Evolutionary conservation across 2,888 invertebrate genomes (phyloP).

Genomic region (Ametastegia equiseti): DNA sequence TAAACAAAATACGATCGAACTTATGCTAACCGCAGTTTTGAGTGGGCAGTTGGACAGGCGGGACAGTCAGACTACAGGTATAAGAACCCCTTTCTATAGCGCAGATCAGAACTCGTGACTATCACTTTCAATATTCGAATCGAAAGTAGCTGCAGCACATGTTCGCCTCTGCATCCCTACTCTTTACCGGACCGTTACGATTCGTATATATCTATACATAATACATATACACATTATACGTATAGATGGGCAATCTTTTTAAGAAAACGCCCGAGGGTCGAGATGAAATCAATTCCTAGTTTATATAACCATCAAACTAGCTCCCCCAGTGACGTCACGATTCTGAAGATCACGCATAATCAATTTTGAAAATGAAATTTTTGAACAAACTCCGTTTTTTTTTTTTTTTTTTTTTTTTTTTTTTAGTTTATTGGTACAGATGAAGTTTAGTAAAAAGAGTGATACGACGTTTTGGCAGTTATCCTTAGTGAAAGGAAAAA

Average conservation of each 20-base stretch:
- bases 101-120: constrained; percentile 55
- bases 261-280: constrained; percentile 16
- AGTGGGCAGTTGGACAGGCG: constrained; percentile 26
- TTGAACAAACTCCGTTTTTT: too few species aligned
- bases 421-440: not conserved
- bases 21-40: constrained; percentile 4
- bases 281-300: not conserved
- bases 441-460: not conserved
- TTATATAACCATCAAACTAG: not conserved
- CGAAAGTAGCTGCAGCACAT: constrained; percentile 66
- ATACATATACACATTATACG: not conserved
- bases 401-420: too few species aligned
- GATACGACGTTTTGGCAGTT: not conserved
- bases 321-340: not conserved
- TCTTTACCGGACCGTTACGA: not conserved
- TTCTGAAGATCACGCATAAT: not conserved
- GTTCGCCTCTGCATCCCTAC: constrained; percentile 26
- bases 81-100: constrained; percentile 40
- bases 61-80: not conserved
- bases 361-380: not conserved
- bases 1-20: not conserved
- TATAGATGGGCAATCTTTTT: not conserved
- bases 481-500: too few species aligned
- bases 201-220: not conserved
- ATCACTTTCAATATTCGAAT: constrained; percentile 74